Evolutionary conservation across 2,113 vertebrate genomes (phyloP), one percentile per base, ranked within the genome.

Genomic region (Gallinago paraguaiae): DNA sequence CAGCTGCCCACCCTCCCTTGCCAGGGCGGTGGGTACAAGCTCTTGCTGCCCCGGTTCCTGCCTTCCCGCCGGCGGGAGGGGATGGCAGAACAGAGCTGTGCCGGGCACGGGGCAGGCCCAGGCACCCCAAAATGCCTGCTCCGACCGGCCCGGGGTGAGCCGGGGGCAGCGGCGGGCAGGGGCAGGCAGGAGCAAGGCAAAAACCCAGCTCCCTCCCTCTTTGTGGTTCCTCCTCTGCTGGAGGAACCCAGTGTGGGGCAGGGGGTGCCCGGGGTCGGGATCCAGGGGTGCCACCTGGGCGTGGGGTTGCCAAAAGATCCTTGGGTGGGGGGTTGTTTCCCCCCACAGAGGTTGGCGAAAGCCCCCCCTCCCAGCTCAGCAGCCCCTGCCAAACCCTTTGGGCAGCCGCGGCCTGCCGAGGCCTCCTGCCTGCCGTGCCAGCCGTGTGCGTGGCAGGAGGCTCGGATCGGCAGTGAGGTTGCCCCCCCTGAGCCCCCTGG

Each of bases 231-330:
- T 48, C 46, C 46, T 20, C 60, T 83, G 43, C 77, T 51, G 83
- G 43, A 54, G 61, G 30, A 82, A 41, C 74, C 39, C 9, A 1
- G 22, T 0, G 0, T 20, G 33, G 63, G 67, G 86, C 10, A 6
- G 70, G 0, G 0, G 0, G 57, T 68, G 54, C 31, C 6, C 37
- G 45, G 60, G 28, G 50, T 51, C 8, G 5, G 64, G 45, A 67
- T 27, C 39, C 13, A 51, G 46, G 41, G 39, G 19, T 83, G 71
- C 57, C 0, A 1, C 63, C n/a, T 31, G 30, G n/a, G 31, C 31
- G 46, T 6, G 1, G 60, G 46, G 53, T 67, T 67, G 31, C 72
- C 83, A 46, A 59, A 8, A 51, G 72, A 30, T 71, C 65, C 69
- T 81, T 63, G 60, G 8, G 45, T 20, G 45, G 45, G 46, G 46